Conservation (phyloP, 2,888 invertebrate genomes). For the Stratiomys singularior region DNA sequence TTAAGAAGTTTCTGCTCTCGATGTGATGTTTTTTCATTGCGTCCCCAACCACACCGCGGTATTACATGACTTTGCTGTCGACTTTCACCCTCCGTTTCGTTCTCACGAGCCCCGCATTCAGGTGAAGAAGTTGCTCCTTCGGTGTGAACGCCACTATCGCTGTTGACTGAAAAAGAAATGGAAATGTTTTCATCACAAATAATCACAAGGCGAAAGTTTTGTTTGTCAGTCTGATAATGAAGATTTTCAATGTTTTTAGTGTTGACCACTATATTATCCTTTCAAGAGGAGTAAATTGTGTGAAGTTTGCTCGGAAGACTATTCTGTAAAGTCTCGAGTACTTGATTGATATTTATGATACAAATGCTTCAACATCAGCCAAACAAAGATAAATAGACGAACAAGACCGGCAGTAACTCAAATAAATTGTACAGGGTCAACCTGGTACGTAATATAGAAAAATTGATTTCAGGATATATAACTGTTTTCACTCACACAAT, state of each 20-base stretch:
- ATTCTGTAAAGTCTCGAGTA: too few species aligned
- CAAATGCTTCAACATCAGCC: too few species aligned
- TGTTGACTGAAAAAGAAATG: slow-evolving; percentile 67
- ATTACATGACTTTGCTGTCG: not conserved
- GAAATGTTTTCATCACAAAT: slow-evolving; percentile 13
- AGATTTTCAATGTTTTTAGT: not conserved
- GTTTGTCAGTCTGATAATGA: not conserved
- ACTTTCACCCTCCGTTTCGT: slow-evolving; percentile 25
- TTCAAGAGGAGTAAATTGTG: too few species aligned
- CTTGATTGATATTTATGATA: too few species aligned
- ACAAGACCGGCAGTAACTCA: too few species aligned
- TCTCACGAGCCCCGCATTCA: slow-evolving; percentile 55
- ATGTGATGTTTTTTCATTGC: slow-evolving; percentile 61
- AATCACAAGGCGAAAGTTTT: not conserved
- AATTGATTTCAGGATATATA: too few species aligned
- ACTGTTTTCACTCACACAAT: too few species aligned
- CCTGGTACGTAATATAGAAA: too few species aligned
- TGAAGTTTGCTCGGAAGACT: too few species aligned
- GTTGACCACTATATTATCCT: not conserved
- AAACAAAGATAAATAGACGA: too few species aligned
- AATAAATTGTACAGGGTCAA: too few species aligned
- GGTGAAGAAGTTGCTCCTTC: slow-evolving; percentile 68
- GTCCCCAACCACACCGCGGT: not conserved
- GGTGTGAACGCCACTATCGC: slow-evolving; percentile 76
- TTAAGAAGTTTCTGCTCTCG: slow-evolving; percentile 68